Base-by-base conservation (phyloP, 2,797 vertebrate genomes). In the Coilia nasus region DNA sequence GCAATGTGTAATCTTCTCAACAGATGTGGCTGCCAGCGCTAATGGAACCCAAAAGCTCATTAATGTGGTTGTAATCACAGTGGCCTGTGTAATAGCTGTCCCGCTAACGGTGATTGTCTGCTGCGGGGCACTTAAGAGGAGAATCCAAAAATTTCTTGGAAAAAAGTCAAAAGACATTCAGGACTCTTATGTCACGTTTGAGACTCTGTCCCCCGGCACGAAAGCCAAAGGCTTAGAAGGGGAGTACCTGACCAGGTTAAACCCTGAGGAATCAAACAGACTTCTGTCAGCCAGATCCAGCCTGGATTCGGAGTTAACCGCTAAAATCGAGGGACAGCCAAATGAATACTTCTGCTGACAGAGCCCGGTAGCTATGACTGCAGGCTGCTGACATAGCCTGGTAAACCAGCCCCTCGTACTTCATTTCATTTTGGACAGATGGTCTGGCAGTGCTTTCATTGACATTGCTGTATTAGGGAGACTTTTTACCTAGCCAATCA, bases 1-100 rank as follows among this genome's bases (percentile, higher is more conserved):
- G 89, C 98, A 99, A 88, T 99, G 98, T 81, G 95, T 98, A 85
- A 97, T 99, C 88, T 99, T 99, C 93, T 99, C 98, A 88, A 99
- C 98, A 0, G 96, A 99, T 0, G 97, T 97, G 92, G 97, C 96
- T 46, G 97, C 94, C 57, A 97, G 94, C 0, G 97, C 98, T 0
- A 97, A 96, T 62, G 97, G 97, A 84, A 98, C 97, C 9, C 98
- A 99, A 92, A 96, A 93, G 92, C 96, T 99, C 86, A 99, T 99
- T 89, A 99, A 99, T 0, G 96, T 97, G 41, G 98, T 99, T 54
- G 98, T 98, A 85, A 97, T 99, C 93, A 98, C 97, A 0, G 97
- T 99, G 89, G 98, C 98, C 3, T 96, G 96, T 12, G 92, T 98
- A 91, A 98, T 98, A 0, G 97, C 97, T 0, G 96, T 99, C 85